Evolutionary conservation across 2,113 vertebrate species (phyloP).

Genomic region (Coracopsis vasa): DNA sequence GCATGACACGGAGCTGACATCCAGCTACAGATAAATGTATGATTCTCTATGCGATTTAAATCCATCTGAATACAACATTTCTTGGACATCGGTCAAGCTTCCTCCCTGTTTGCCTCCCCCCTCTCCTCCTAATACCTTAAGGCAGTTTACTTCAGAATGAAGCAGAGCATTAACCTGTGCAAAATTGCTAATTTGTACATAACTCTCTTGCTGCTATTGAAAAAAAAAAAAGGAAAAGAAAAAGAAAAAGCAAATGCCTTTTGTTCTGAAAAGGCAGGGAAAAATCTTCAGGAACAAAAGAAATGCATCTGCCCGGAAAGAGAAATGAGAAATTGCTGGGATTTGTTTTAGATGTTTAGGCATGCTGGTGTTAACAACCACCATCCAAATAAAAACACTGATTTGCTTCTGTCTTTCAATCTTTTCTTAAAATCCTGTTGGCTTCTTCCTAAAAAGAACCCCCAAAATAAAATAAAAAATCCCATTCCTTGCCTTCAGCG

Average conservation of each 20-base stretch:
- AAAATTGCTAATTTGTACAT: conserved; percentile 65
- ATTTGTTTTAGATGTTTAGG: conserved; percentile 25
- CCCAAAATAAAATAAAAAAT: not conserved
- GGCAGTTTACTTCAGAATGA: conserved; percentile 72
- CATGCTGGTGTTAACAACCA: not conserved
- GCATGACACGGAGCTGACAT: conserved; percentile 40
- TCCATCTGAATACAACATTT: conserved; percentile 55
- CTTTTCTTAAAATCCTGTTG: not conserved
- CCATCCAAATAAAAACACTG: not conserved
- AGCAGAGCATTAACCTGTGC: conserved; percentile 57
- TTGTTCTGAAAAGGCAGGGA: conserved; percentile 65
- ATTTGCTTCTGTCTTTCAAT: not conserved
- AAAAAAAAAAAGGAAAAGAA: not conserved
- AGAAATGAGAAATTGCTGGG: conserved; percentile 21
- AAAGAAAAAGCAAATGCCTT: conserved; percentile 3
- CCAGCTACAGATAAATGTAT: conserved; percentile 54
- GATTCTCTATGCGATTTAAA: conserved; percentile 33
- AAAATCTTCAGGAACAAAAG: conserved; percentile 73
- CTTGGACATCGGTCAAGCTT: not conserved
- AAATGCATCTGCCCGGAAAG: conserved; percentile 51
- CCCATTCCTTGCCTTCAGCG: not conserved
- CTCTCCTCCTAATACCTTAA: conserved; percentile 47
- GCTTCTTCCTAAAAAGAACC: not conserved
- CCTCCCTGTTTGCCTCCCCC: not conserved
- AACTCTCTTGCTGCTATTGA: not conserved